phyloP scores from a whole-genome alignment of 2,113 vertebrate species.

The Lasiurus cinereus region DNA sequence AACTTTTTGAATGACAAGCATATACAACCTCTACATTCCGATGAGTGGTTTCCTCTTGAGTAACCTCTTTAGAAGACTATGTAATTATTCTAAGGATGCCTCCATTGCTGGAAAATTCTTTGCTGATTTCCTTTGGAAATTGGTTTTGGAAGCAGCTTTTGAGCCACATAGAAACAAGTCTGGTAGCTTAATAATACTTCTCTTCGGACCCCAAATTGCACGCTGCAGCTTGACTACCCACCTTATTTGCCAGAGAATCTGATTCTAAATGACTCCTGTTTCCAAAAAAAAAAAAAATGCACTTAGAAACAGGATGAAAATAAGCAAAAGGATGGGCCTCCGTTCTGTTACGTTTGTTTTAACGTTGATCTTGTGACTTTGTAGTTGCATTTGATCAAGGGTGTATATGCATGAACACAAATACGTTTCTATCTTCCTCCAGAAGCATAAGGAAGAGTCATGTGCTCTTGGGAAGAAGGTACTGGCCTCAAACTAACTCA shows the following conservation, averaged over 20 bases:
- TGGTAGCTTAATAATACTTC: constrained; percentile 50
- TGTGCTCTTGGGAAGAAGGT: constrained; percentile 37
- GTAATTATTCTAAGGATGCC: constrained; percentile 47
- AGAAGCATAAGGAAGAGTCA: constrained; percentile 56
- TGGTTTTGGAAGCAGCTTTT: constrained; percentile 51
- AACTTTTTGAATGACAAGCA: constrained; percentile 6
- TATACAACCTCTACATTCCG: neutral
- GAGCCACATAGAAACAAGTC: constrained; percentile 56
- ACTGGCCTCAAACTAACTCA: neutral
- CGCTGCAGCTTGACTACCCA: constrained; percentile 11
- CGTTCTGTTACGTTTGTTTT: neutral
- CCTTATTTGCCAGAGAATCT: constrained; percentile 6
- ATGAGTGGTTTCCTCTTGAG: constrained; percentile 35
- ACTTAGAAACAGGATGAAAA: neutral
- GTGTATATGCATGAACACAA: neutral
- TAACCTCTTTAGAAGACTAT: constrained; percentile 40
- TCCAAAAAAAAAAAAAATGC: constrained; percentile 30
- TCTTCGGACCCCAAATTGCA: constrained; percentile 16
- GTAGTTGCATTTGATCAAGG: neutral
- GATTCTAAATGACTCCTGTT: constrained; percentile 51
- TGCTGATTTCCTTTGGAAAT: constrained; percentile 64
- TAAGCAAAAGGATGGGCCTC: neutral
- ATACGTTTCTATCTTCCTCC: neutral
- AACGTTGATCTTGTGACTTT: neutral
- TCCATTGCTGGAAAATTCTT: constrained; percentile 50